Percentiles rank a stretch among this genome's conserved stretches.
phyloP scores from a whole-genome alignment of 2,113 vertebrate genomes.

The Pongo abelii region DNA sequence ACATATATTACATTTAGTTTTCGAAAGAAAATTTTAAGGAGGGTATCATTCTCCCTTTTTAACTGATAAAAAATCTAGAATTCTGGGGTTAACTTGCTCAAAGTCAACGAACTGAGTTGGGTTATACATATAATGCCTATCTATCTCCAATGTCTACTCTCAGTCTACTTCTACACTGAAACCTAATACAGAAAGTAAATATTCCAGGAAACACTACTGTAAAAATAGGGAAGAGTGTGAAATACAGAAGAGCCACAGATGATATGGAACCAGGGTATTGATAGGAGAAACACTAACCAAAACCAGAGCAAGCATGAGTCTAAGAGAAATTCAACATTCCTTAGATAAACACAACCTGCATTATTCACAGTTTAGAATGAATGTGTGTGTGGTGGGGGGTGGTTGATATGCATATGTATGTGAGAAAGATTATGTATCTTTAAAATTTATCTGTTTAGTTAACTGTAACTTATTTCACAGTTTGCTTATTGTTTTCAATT shows the following conservation, averaged over 20 bases:
- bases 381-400: too few relatives aligned
- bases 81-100: not conserved
- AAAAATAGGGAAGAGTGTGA: not conserved
- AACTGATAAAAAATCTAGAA: not conserved
- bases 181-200: conserved; percentile 4
- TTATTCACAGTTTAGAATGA: not conserved
- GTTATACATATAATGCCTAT: not conserved
- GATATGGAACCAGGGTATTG: not conserved
- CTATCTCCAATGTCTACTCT: not conserved
- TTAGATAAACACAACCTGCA: not conserved
- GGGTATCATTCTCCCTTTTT: not conserved
- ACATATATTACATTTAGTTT: not conserved
- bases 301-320: not conserved
- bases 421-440: not conserved
- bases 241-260: not conserved
- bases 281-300: not conserved
- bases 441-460: not conserved
- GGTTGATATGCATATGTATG: not conserved
- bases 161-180: not conserved
- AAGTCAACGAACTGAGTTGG: not conserved
- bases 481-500: not conserved
- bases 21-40: not conserved
- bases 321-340: not conserved
- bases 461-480: not conserved
- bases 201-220: not conserved